A percentile compares a stretch with the other conserved stretches of the same genome.
Evolutionary conservation across 1,140 invertebrate genomes (phyloP).

Genomic region (Heliconius melpomene): DNA sequence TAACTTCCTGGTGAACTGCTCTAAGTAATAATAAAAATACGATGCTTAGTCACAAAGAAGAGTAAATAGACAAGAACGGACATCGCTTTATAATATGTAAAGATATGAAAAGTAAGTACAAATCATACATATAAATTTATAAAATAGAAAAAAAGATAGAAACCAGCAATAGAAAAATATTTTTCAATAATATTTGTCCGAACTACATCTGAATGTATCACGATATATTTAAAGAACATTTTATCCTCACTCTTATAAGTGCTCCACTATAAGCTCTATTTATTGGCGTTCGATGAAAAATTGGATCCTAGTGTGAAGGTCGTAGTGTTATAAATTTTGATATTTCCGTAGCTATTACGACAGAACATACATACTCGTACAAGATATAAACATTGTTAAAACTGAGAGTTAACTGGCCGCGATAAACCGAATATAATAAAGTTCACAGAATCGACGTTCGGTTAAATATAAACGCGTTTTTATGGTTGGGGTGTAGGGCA

Average conservation of each 20-base stretch:
- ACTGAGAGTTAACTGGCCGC: constrained; percentile 28
- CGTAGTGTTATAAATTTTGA: constrained; percentile 5
- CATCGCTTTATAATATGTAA: neutral
- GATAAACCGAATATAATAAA: constrained; percentile 32
- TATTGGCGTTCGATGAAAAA: neutral
- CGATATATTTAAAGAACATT: constrained; percentile 11
- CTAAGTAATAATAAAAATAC: too few species aligned
- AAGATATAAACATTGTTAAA: constrained; percentile 36
- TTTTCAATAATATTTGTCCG: neutral
- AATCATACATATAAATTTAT: neutral
- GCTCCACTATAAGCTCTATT: neutral
- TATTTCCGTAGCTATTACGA: constrained; percentile 25
- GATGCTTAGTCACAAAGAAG: too few species aligned
- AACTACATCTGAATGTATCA: constrained; percentile 6
- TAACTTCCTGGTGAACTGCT: too few species aligned
- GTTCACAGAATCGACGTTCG: constrained; percentile 26
- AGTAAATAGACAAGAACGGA: too few species aligned
- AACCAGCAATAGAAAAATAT: too few species aligned
- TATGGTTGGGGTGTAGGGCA: constrained; percentile 13
- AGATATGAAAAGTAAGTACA: neutral
- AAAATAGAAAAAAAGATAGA: too few species aligned
- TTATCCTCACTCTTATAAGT: neutral
- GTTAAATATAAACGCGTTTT: constrained; percentile 28
- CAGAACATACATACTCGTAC: constrained; percentile 20
- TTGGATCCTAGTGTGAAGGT: constrained; percentile 13